Conservation (phyloP, 2,797 vertebrate genomes). For the Parauchenoglanis ngamensis region DNA sequence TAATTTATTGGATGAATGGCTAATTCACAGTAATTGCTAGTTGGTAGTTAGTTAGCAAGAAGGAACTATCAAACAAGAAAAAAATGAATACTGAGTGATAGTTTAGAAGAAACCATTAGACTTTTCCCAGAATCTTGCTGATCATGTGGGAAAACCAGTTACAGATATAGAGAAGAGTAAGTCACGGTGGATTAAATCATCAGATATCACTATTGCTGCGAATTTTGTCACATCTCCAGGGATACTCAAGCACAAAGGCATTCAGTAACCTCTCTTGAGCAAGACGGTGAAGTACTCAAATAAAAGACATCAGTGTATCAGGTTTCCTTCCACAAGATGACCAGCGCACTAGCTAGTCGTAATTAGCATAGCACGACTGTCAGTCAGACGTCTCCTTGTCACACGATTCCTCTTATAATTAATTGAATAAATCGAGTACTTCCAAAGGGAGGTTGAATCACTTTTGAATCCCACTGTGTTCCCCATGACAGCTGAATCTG, state of each 20-base stretch:
- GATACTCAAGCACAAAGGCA: not conserved
- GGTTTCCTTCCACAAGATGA: not conserved
- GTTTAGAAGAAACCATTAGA: not conserved
- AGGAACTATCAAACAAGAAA: not conserved
- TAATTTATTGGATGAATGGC: too few species aligned
- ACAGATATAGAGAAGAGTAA: not conserved
- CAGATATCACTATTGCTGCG: not conserved
- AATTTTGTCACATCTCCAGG: not conserved
- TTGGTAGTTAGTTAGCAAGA: not conserved
- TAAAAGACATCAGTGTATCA: conserved; percentile 10
- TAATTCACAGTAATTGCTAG: not conserved
- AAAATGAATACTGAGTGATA: not conserved
- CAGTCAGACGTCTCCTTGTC: not conserved
- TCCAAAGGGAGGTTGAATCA: conserved; percentile 21
- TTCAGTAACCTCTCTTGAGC: not conserved
- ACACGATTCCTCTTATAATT: conserved; percentile 9
- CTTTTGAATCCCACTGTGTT: not conserved
- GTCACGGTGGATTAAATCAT: not conserved
- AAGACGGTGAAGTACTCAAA: not conserved
- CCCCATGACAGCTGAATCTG: not conserved
- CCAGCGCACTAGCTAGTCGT: not conserved
- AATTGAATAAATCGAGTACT: conserved; percentile 18
- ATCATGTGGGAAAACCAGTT: not conserved
- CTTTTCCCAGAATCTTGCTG: not conserved
- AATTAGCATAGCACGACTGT: not conserved